Evolutionary conservation across 1,140 invertebrate genomes (phyloP), one percentile per base, ranked within the genome.

Genomic region (Diorhabda elongata): DNA sequence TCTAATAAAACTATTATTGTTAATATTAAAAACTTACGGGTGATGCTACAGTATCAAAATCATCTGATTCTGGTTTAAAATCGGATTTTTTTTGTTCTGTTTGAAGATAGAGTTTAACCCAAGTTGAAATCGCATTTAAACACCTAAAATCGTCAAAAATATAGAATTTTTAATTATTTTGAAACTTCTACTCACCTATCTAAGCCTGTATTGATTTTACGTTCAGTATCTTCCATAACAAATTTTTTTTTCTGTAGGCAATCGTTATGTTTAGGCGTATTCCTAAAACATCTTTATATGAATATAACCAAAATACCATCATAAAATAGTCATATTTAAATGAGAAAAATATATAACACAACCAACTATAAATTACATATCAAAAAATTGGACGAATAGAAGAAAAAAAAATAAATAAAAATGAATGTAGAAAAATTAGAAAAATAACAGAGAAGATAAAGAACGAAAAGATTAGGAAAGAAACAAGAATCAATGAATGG

Each of bases 21-120:
- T 26, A 26, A 26, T 26, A 26, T 26, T 26, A 26, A 26, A 26
- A 26, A 77, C 78, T 83, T 82, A 89, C 89, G 3, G 87, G 82
- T 43, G 91, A 93, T 5, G 89, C 88, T 42, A 93, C 81, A 2
- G 91, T 93, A 75, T 93, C 90, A 59, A 83, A 76, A 4, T 91
- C 87, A 76, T 93, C 91, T 4, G 86, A 91, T 81, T 99, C 97
- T 0, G 96, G 95, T 78, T 94, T 97, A 76, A 97, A 99, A 81
- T 99, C 97, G 2, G 90, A 92, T 80, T 98, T 98, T 80, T 95
- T 95, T 83, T 99, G 97, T 80, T 99, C 96, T 3, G 87, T 90
- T 81, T 95, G 91, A 2, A 99, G 84, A 77, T 97, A 91, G 61
- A 94, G 85, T 83, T 93, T 93, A 0, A 98, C 91, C 93, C 96